Evolutionary conservation across 1,140 invertebrate species (phyloP), one percentile per base, ranked within the genome.

Genomic region (Bombyx mandarina): DNA sequence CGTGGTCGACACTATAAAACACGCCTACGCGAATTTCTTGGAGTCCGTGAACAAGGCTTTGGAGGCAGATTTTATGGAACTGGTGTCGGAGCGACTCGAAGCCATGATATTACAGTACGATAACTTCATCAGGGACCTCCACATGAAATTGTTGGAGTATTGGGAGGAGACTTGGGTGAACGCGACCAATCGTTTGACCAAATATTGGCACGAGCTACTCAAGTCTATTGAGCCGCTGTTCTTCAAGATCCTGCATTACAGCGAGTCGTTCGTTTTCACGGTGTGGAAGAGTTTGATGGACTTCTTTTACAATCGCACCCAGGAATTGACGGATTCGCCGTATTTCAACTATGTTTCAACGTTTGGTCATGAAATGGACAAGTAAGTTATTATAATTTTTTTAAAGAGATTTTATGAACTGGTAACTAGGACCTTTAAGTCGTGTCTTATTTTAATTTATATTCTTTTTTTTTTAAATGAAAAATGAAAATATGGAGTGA

Each of bases 281-380:
- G 90, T 93, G 0, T 92, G 93, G 79, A 92, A 91, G 62, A 92
- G 94, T 60, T 80, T 95, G 8, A 79, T 88, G 91, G 94, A 95
- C 63, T 96, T 95, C 67, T 89, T 96, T 49, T 95, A 95, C 65
- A 91, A 93, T 43, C 90, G 93, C 3, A 92, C 92, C 54, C 92
- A 93, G 50, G 94, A 95, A 63, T 77, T 96, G 46, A 91, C 94
- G 1, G 91, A 92, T n/a, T 94, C 94, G 0, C 92, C 93, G 0
- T 95, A 95, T 66, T 96, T 94, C 67, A 92, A 91, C 57, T 91
- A 93, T 67, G 91, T 96, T 9, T 90, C 93, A 1, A 93, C 94
- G 49, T 93, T 96, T 57, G 93, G 93, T 0, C 92, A 94, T 51
- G 94, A 96, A 74, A 83, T 96, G 43, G 94, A 96, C 71, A 82